Base-by-base conservation (phyloP, 1,140 invertebrate genomes). In the Cephus cinctus region DNA sequence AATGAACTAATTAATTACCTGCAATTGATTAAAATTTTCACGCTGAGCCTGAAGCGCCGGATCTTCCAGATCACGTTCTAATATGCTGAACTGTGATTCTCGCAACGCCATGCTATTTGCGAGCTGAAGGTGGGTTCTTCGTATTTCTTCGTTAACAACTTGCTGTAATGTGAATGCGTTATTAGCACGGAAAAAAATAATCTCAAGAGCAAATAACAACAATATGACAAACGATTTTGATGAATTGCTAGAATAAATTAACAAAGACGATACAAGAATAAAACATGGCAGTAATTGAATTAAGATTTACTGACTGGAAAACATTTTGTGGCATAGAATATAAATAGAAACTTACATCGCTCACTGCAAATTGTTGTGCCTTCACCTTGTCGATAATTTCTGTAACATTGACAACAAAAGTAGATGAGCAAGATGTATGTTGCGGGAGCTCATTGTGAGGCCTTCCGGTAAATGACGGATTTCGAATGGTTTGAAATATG, bases 41-140 rank as follows among this genome's bases (percentile, higher is more conserved):
- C 58, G 62, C 44, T 32, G 54, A 5, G 52, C 48, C 41, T 56
- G 62, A 6, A 72, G 41, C 4, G 47, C 57, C 8, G 68, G 55
- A 35, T 66, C 59, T 9, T 66, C 56, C 14, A 77, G 23, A 34
- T 73, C 66, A n/a, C 60, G 58, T 46, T 69, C 59, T 5, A 78
- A 38, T 23, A 62, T 60, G n/a, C 60, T 64, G n/a, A 77, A 63
- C 19, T 77, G 67, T 1, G 65, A 63, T 34, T 68, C 61, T 30
- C 67, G 61, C 14, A 66, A 47, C 1, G 60, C 58, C 22, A 75
- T 65, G 4, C 54, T 63, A 18, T 69, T 61, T 16, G 50, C 52
- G 12, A 76, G 35, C 36, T 73, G 54, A 4, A 56, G 40, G 44
- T 73, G 67, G 5, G 63, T 63, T 31, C 46, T 63, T 36, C 46